phyloP scores from a whole-genome alignment of 2,113 vertebrate species.

The Leuciscus idus region DNA sequence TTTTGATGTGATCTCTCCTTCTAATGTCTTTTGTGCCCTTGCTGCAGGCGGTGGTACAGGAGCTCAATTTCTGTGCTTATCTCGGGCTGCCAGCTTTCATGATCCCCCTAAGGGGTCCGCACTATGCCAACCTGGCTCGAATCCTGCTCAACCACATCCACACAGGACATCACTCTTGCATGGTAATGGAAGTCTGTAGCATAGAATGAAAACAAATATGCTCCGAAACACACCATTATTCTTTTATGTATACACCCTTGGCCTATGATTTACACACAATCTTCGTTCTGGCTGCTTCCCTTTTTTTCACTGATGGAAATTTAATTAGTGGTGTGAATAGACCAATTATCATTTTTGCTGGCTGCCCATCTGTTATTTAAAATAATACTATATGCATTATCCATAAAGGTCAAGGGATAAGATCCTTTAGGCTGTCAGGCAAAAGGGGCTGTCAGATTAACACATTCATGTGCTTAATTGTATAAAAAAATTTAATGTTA shows the following conservation, averaged over 20 bases:
- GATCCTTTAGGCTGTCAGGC: no score
- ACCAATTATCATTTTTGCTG: not conserved
- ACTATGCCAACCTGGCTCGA: conserved; percentile 86
- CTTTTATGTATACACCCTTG: conserved; percentile 9
- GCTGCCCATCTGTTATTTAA: not conserved
- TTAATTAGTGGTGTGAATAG: conserved; percentile 3
- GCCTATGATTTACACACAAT: conserved; percentile 23
- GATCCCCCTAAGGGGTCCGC: conserved; percentile 79
- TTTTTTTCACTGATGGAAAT: not conserved
- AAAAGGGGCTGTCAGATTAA: not conserved
- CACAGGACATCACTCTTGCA: conserved; percentile 89
- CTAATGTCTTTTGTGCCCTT: conserved; percentile 22
- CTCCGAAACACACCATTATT: not conserved
- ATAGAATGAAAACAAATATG: not conserved
- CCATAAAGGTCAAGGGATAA: not conserved
- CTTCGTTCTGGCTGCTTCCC: not conserved
- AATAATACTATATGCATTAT: not conserved
- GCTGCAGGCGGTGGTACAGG: conserved; percentile 85
- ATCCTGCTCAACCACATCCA: conserved; percentile 89
- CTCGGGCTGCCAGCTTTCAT: conserved; percentile 90
- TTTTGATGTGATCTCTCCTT: conserved; percentile 12
- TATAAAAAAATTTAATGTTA: no score
- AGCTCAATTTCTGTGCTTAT: conserved; percentile 91
- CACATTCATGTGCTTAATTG: not conserved
- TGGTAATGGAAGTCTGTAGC: conserved; percentile 72